Conservation (phyloP, 1,140 invertebrate genomes). For the Pseudoatta argentina region DNA sequence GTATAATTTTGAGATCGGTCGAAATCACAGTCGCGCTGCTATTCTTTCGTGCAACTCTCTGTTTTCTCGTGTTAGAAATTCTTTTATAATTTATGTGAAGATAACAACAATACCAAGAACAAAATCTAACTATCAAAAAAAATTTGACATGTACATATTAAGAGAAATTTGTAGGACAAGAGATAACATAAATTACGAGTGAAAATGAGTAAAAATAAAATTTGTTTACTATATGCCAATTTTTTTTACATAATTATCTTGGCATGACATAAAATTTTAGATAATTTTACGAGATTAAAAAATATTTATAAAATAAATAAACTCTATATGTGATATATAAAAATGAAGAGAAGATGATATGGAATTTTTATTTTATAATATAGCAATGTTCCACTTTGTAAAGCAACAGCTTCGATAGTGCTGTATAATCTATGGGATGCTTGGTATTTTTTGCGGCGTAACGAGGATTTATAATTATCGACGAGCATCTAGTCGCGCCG, state of each 20-base stretch:
- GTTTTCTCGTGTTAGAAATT: conserved; percentile 21
- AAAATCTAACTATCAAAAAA: conserved; percentile 15
- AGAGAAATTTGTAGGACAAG: background rate
- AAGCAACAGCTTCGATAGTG: conserved; percentile 10
- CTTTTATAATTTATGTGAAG: conserved; percentile 44
- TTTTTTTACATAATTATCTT: background rate
- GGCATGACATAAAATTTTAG: background rate
- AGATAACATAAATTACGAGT: background rate
- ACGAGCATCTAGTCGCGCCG: conserved; percentile 43
- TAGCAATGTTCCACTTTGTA: background rate
- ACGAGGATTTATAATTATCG: conserved; percentile 62
- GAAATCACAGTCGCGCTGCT: conserved; percentile 19
- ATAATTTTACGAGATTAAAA: background rate
- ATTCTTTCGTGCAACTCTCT: conserved; percentile 37
- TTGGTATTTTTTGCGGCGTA: conserved; percentile 50
- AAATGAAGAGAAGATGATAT: background rate
- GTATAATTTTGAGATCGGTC: conserved; percentile 49
- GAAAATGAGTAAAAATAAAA: background rate
- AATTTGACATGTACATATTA: background rate
- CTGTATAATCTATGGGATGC: conserved; percentile 44
- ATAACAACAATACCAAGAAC: conserved; percentile 30
- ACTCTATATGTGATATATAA: background rate
- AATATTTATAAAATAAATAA: background rate
- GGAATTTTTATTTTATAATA: conserved; percentile 23
- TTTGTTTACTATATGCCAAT: background rate